Percentiles rank a stretch among this genome's conserved stretches.
Evolutionary conservation across 2,113 vertebrate species (phyloP).

Genomic region (Podocnemis expansa): DNA sequence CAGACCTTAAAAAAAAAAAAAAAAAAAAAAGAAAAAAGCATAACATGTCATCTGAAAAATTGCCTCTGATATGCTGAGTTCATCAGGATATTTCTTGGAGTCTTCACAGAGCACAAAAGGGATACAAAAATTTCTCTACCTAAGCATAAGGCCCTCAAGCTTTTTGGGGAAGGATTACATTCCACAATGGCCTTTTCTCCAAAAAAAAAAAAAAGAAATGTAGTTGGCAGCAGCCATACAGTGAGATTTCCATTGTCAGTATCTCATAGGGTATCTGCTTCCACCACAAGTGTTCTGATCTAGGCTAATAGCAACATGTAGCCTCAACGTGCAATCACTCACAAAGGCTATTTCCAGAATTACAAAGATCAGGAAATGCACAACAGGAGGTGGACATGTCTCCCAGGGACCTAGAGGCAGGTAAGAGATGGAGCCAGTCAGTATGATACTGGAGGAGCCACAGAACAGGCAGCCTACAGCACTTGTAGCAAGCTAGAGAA

Average conservation of each 20-base stretch:
- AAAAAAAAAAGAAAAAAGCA: not conserved
- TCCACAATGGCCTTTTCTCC: not conserved
- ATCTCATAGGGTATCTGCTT: not conserved
- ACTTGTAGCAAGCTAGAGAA: not conserved
- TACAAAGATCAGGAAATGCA: not conserved
- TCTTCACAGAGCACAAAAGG: not conserved
- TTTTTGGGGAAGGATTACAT: not conserved
- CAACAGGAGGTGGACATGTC: not conserved
- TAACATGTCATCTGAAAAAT: not conserved
- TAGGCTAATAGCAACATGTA: not conserved
- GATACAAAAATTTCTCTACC: not conserved
- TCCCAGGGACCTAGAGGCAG: not conserved
- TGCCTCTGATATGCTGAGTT: not conserved
- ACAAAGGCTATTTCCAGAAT: not conserved
- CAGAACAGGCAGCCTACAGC: not conserved
- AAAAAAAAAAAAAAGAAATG: not conserved
- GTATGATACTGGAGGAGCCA: not conserved
- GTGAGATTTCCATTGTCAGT: not conserved
- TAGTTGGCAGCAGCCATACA: not conserved
- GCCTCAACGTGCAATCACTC: not conserved
- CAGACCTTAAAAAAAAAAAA: not conserved
- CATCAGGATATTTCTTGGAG: not conserved
- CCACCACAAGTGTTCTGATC: not conserved
- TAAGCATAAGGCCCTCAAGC: not conserved
- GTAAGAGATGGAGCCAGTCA: not conserved